phyloP scores from a whole-genome alignment of 2,113 vertebrate genomes.

The Melanotaenia duboulayi region DNA sequence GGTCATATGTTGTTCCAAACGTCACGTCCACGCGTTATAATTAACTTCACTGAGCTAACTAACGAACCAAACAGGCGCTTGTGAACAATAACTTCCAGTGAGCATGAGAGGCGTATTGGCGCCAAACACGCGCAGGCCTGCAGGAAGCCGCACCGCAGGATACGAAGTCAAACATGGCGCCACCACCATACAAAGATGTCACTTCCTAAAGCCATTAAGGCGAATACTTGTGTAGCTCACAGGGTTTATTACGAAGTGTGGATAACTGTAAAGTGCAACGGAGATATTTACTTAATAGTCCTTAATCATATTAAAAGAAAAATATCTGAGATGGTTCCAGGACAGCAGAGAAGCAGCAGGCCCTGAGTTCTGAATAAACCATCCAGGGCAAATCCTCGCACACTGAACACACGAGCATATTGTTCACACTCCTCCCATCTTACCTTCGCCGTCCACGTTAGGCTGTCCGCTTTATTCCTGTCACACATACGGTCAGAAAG shows the following conservation, averaged over 20 bases:
- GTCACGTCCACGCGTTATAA: too few species aligned
- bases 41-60: too few species aligned
- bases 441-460: constrained; percentile 71
- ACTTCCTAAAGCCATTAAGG: constrained; percentile 63
- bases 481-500: not conserved
- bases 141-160: constrained; percentile 47
- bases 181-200: constrained; percentile 70
- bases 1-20: too few species aligned
- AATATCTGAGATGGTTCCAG: not conserved
- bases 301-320: not conserved
- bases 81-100: not conserved
- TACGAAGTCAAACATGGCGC: constrained; percentile 78
- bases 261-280: fast-evolving
- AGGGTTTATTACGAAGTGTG: fast-evolving
- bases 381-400: constrained; percentile 70
- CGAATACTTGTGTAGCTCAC: not conserved
- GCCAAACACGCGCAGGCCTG: constrained; percentile 75
- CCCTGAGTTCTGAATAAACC: constrained; percentile 69
- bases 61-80: not conserved
- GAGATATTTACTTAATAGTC: fast-evolving
- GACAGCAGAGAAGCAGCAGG: constrained; percentile 49
- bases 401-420: constrained; percentile 73
- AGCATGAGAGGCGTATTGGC: constrained; percentile 68
- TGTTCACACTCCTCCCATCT: constrained; percentile 69
- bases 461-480: constrained; percentile 17